Evolutionary conservation across 2,888 invertebrate species (phyloP), one percentile per base, ranked within the genome.

Genomic region (Cacoxenus indagator): DNA sequence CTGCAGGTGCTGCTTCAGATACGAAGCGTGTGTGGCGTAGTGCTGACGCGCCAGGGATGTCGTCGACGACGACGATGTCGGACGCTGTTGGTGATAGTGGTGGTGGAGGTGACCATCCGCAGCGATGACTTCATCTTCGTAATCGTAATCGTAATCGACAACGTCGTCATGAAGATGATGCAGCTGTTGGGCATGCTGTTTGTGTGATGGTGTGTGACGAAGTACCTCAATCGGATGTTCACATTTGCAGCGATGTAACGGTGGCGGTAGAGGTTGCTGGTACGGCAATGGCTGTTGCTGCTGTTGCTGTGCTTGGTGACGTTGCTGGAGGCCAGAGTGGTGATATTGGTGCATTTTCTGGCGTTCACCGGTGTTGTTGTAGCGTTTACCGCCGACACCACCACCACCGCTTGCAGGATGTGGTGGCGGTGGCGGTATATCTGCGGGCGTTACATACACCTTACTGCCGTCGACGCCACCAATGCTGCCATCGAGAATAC

Each of bases 361-460:
- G 43, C 22, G n/a, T 9, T 29, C 9, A 8, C 29, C 45, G 22
- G 14, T 46, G 45, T 22, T 64, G 5, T 37, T 43, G 45, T 62
- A 29, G 14, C 61, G 27, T 22, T 45, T 45, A 22, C 14, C 24
- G n/a, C 9, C 14, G 5, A 2, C 37, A 14, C 14, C 31, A n/a
- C 54, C 37, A 17, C 17, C 19, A 37, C 66, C 48, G 31, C 43
- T 67, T 37, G 57, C 55, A n/a, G 83, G 83, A 37, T 83, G 83
- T 14, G 83, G 83, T 1, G 85, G 85, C 3, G 85, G 85, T 31
- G 85, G 83, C 62, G 85, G 85, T 74, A 85, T 85, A 57, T 85
- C 85, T 62, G 82, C 83, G 59, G 85, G 85, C 73, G 85, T 85
- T 75, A 85, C 83, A 76, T 82, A 85, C 66, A 84, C 82, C 77